phyloP scores from a whole-genome alignment of 2,888 invertebrate genomes.

The Maniola hyperantus region DNA sequence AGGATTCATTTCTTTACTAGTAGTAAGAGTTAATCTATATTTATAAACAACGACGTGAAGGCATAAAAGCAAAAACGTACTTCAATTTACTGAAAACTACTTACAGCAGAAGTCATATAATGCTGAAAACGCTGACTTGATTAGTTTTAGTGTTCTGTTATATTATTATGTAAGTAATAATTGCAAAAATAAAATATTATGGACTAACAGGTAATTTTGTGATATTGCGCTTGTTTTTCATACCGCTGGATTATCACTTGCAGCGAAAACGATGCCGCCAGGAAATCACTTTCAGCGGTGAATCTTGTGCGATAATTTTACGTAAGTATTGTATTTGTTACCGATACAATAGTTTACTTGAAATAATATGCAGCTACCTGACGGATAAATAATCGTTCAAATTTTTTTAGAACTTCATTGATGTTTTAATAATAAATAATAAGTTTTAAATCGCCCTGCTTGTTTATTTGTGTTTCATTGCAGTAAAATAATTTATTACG shows the following conservation, averaged over 20 bases:
- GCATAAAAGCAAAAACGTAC: not conserved
- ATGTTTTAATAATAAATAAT: not conserved
- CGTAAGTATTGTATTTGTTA: too few species aligned
- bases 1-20: not conserved
- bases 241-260: conserved; percentile 14
- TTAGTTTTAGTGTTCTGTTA: not conserved
- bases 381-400: not conserved
- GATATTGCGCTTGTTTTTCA: conserved; percentile 1
- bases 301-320: conserved; percentile 15
- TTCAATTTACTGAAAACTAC: not conserved
- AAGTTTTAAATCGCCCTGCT: too few species aligned
- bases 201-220: not conserved
- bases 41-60: not conserved
- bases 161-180: not conserved
- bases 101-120: not conserved
- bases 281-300: conserved; percentile 35
- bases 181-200: not conserved
- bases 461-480: not conserved
- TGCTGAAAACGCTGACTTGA: not conserved
- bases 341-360: too few species aligned
- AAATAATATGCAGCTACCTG: not conserved
- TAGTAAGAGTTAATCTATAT: not conserved
- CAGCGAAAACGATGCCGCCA: conserved; percentile 33
- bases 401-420: not conserved
- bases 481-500: not conserved